A percentile compares a stretch with the other conserved stretches of the same genome.
Evolutionary conservation across 2,113 vertebrate genomes (phyloP).

Genomic region (Zeus faber): DNA sequence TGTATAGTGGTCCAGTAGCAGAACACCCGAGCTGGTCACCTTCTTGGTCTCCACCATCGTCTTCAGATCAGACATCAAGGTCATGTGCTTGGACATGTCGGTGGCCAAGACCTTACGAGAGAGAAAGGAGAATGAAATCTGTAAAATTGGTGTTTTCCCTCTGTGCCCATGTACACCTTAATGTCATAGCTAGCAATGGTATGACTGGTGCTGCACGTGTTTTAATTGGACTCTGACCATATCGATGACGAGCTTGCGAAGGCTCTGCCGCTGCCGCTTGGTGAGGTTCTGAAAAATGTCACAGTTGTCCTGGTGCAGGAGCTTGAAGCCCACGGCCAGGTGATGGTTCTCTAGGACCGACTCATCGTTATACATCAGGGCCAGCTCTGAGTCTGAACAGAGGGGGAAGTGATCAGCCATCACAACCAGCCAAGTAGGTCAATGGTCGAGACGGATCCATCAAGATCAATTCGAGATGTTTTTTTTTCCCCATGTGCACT

Average conservation of each 20-base stretch:
- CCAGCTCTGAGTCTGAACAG: conserved; percentile 83
- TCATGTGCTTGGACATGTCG: conserved; percentile 96
- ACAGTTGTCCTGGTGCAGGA: conserved; percentile 87
- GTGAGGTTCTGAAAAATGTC: conserved; percentile 90
- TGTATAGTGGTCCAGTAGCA: conserved; percentile 86
- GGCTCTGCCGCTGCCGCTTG: conserved; percentile 81
- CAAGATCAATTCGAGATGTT: conserved; percentile 1
- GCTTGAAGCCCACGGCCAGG: conserved; percentile 88
- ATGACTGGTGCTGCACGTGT: too few species aligned
- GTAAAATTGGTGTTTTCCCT: neutral
- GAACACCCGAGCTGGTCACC: conserved; percentile 86
- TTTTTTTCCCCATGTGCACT: conserved; percentile 40
- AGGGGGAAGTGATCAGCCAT: neutral
- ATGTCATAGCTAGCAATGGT: neutral
- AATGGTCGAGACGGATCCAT: neutral
- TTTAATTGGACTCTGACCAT: conserved; percentile 77
- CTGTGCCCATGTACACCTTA: neutral
- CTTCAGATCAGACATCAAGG: conserved; percentile 85
- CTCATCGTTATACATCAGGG: conserved; percentile 87
- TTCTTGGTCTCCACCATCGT: conserved; percentile 96
- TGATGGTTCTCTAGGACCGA: conserved; percentile 92
- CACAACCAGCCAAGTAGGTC: neutral
- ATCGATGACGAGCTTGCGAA: conserved; percentile 87
- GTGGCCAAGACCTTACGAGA: conserved; percentile 83
- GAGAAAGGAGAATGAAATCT: neutral